Evolutionary conservation across 2,113 vertebrate species (phyloP).

Genomic region (Athene noctua): DNA sequence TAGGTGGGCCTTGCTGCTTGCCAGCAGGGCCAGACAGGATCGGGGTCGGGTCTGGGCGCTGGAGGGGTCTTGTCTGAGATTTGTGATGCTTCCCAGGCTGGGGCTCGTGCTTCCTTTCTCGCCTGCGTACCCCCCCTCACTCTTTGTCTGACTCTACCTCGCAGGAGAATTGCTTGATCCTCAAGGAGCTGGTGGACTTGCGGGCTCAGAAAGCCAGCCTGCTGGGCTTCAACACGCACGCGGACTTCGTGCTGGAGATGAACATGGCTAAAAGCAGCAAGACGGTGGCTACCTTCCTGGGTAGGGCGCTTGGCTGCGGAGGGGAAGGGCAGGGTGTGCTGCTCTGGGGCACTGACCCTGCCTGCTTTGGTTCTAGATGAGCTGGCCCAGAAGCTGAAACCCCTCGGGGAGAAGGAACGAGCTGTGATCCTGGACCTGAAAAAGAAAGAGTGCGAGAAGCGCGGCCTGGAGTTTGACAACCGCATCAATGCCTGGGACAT

Average conservation of each 20-base stretch:
- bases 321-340: not conserved
- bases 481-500: conserved; percentile 93
- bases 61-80: accelerated
- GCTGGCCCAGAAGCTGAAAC: conserved; percentile 85
- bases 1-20: not conserved
- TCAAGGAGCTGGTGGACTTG: conserved; percentile 89
- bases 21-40: not conserved
- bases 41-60: not conserved
- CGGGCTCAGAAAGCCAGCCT: conserved; percentile 85
- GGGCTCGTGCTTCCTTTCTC: not conserved
- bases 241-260: conserved; percentile 96
- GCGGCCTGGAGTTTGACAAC: conserved; percentile 76
- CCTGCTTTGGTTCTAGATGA: conserved; percentile 77
- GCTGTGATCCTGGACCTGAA: conserved; percentile 86
- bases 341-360: not conserved
- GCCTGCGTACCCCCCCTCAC: accelerated
- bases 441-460: conserved; percentile 84
- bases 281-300: conserved; percentile 86
- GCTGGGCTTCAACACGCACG: conserved; percentile 89
- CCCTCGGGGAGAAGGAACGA: conserved; percentile 88
- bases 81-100: accelerated
- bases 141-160: not conserved
- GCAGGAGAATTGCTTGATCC: conserved; percentile 90
- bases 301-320: conserved; percentile 46
- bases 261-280: conserved; percentile 92